Conservation (phyloP, 2,888 invertebrate genomes). For the Scaptomyza tumidula region DNA sequence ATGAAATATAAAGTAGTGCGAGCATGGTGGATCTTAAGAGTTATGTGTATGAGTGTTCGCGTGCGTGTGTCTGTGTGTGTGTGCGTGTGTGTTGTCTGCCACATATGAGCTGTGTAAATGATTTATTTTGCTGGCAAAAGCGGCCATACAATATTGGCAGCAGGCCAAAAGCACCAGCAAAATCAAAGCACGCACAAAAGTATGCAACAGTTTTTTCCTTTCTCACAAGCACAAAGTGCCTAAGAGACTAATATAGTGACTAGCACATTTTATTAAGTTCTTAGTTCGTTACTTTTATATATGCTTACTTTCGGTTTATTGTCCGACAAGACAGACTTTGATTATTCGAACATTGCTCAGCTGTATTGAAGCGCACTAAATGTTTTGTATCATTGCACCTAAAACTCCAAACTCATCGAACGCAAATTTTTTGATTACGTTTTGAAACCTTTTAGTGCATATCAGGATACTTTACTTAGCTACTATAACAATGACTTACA, state of each 20-base stretch:
- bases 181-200: constrained; percentile 21
- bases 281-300: background rate
- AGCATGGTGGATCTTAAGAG: background rate
- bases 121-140: constrained; percentile 14
- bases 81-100: background rate
- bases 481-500: no score
- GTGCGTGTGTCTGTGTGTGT: background rate
- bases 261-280: background rate
- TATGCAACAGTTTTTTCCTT: constrained; percentile 23
- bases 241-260: background rate
- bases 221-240: background rate
- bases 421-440: no score
- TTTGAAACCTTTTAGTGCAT: no score
- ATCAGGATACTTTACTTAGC: no score
- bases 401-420: no score
- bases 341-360: no score
- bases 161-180: constrained; percentile 1
- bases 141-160: background rate
- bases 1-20: background rate
- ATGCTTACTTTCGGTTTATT: no score
- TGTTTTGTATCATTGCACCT: no score
- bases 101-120: constrained; percentile 21
- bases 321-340: no score
- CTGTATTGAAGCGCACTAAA: no score
- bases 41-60: background rate